Percentiles rank a stretch among this genome's conserved stretches.
These are phyloP conservation scores for Chromobotia macracanthus DNA, from an alignment of 2,797 vertebrate species.

Conservation along the genomic window DNA sequence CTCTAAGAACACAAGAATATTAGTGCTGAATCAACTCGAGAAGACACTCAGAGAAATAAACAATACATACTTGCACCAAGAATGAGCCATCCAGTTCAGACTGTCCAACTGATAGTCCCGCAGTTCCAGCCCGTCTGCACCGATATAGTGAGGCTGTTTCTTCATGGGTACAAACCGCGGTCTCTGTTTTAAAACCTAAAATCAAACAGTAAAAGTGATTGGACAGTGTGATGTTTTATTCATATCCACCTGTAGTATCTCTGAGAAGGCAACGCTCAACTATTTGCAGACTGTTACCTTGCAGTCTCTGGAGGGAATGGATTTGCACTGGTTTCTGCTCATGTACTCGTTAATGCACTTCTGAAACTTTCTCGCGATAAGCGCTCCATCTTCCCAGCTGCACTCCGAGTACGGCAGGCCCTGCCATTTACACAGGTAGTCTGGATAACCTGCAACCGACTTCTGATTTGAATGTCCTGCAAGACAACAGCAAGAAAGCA, in stretches of 20 bases:
- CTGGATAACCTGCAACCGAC: conserved; percentile 94
- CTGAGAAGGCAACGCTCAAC: not conserved
- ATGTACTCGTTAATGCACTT: conserved; percentile 92
- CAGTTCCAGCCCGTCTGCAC: conserved; percentile 89
- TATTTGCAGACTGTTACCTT: conserved; percentile 79
- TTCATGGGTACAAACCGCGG: conserved; percentile 95
- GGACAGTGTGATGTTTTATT: not conserved
- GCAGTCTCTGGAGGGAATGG: conserved; percentile 93
- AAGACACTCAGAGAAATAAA: not conserved
- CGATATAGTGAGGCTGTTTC: conserved; percentile 92
- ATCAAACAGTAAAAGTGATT: not conserved
- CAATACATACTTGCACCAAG: conserved; percentile 96
- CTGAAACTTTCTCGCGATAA: conserved; percentile 94
- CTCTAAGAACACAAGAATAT: conserved; percentile 69
- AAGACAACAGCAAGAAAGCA: conserved; percentile 3
- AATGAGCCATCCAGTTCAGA: conserved; percentile 98
- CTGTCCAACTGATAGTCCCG: conserved; percentile 96
- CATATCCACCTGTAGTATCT: not conserved
- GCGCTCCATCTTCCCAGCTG: conserved; percentile 97
- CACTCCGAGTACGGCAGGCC: conserved; percentile 95
- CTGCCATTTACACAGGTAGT: conserved; percentile 99
- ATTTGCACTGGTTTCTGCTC: conserved; percentile 93
- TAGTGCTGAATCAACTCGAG: not conserved
- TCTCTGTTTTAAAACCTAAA: conserved; percentile 92
- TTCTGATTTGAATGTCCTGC: conserved; percentile 98